A percentile compares a stretch with the other conserved stretches of the same genome.
Conservation (phyloP, 2,113 vertebrate species). For the Spermophilus dauricus region DNA sequence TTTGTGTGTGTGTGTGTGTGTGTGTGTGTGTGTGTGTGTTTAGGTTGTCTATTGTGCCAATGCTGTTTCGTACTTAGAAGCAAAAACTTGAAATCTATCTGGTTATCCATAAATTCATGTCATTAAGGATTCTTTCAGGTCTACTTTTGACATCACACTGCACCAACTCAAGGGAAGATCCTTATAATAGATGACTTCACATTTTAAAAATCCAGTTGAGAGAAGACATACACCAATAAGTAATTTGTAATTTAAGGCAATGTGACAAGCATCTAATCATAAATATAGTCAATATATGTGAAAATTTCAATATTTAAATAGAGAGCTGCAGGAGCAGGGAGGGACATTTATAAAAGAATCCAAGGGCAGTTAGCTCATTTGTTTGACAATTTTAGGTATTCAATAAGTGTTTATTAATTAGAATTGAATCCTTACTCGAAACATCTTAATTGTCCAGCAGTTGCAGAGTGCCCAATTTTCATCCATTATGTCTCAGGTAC, state of each 20-base stretch:
- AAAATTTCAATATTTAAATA: neutral
- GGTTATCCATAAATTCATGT: neutral
- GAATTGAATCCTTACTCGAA: neutral
- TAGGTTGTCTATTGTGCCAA: neutral
- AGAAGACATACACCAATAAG: neutral
- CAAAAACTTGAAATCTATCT: neutral
- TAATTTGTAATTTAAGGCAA: neutral
- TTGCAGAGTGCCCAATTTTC: neutral
- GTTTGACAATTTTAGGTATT: neutral
- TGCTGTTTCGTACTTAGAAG: neutral
- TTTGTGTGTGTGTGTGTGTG: too few species aligned
- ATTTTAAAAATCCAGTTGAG: neutral
- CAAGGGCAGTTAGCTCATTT: neutral
- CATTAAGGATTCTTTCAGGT: neutral
- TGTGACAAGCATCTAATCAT: neutral
- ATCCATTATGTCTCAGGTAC: conserved; percentile 32
- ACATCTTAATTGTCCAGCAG: neutral
- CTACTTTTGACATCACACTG: neutral
- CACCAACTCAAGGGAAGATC: neutral
- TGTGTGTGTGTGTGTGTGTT: neutral
- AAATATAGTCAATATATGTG: neutral
- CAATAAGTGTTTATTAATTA: conserved; percentile 23
- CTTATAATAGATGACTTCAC: neutral
- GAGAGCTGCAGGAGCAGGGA: neutral
- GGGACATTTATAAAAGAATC: neutral